A percentile compares a stretch with the other conserved stretches of the same genome.
phyloP scores from a whole-genome alignment of 2,888 invertebrate species.

The Sinhomidia bicolor region DNA sequence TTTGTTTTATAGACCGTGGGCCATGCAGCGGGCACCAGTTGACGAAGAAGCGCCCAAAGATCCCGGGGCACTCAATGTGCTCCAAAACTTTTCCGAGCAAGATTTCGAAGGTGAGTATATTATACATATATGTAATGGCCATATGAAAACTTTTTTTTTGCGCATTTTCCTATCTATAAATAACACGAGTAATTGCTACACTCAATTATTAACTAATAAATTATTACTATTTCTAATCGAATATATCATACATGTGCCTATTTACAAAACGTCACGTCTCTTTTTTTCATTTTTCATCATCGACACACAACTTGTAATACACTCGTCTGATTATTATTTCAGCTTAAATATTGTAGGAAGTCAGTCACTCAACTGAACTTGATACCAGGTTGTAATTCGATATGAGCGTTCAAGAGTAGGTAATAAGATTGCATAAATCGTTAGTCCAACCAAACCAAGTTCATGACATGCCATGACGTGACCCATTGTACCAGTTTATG shows the following conservation, averaged over 20 bases:
- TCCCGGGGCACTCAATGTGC: conserved; percentile 90
- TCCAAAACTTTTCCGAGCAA: conserved; percentile 91
- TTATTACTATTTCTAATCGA: too few species aligned
- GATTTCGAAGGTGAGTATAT: conserved; percentile 90
- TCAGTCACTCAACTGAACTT: too few species aligned
- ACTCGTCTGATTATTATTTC: too few species aligned
- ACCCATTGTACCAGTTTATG: background rate
- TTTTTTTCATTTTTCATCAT: too few species aligned
- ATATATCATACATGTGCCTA: too few species aligned
- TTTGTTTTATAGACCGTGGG: conserved; percentile 83
- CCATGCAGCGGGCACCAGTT: conserved; percentile 83
- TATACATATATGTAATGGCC: background rate
- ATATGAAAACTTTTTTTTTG: too few species aligned
- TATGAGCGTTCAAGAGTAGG: too few species aligned
- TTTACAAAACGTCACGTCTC: too few species aligned
- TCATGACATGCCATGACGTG: background rate
- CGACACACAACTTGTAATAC: too few species aligned
- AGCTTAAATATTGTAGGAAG: too few species aligned
- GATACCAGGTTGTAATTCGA: too few species aligned
- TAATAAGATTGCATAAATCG: background rate
- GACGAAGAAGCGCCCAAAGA: conserved; percentile 93
- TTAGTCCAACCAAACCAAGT: background rate
- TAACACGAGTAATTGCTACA: background rate
- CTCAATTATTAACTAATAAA: background rate
- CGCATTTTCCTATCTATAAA: background rate